phyloP scores from a whole-genome alignment of 2,888 invertebrate genomes.

The Andrena dorsata region DNA sequence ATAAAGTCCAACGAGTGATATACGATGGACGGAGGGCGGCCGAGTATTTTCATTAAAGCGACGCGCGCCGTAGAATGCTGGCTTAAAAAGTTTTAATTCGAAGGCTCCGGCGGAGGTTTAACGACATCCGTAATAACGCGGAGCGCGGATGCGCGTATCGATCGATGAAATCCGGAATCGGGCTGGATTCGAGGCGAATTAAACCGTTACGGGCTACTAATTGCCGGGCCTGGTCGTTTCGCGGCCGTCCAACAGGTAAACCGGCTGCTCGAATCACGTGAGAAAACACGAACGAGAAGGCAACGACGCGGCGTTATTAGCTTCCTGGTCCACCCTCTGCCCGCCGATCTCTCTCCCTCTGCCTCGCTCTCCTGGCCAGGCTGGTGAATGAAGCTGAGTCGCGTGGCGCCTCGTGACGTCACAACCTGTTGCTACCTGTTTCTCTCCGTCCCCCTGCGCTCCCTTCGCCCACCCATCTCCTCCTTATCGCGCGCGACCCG shows the following conservation, averaged over 20 bases:
- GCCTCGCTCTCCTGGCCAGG: slow-evolving; percentile 31
- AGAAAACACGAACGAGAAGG: slow-evolving; percentile 71
- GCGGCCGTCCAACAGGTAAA: slow-evolving; percentile 64
- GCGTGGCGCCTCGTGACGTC: slow-evolving; percentile 84
- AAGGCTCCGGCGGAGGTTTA: slow-evolving; percentile 24
- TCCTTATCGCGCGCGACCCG: slow-evolving; percentile 35
- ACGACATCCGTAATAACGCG: slow-evolving; percentile 45
- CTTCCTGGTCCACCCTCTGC: slow-evolving; percentile 77
- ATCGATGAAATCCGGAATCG: slow-evolving; percentile 54
- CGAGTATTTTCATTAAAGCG: background rate
- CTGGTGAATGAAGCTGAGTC: slow-evolving; percentile 83
- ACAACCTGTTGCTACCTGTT: slow-evolving; percentile 83
- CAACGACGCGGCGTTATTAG: slow-evolving; percentile 62
- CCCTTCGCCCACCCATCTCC: slow-evolving; percentile 33
- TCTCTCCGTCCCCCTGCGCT: slow-evolving; percentile 49
- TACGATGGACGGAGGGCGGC: slow-evolving; percentile 11
- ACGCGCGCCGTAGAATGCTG: background rate
- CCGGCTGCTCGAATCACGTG: slow-evolving; percentile 74
- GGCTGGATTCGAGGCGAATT: slow-evolving; percentile 55
- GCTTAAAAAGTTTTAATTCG: background rate
- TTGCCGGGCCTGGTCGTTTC: slow-evolving; percentile 62
- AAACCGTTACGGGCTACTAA: slow-evolving; percentile 73
- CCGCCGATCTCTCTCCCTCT: slow-evolving; percentile 24
- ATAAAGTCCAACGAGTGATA: slow-evolving; percentile 16
- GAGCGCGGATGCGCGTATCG: slow-evolving; percentile 37